Evolutionary conservation across 1,140 invertebrate species (phyloP).

Genomic region (Neodiprion virginianus): DNA sequence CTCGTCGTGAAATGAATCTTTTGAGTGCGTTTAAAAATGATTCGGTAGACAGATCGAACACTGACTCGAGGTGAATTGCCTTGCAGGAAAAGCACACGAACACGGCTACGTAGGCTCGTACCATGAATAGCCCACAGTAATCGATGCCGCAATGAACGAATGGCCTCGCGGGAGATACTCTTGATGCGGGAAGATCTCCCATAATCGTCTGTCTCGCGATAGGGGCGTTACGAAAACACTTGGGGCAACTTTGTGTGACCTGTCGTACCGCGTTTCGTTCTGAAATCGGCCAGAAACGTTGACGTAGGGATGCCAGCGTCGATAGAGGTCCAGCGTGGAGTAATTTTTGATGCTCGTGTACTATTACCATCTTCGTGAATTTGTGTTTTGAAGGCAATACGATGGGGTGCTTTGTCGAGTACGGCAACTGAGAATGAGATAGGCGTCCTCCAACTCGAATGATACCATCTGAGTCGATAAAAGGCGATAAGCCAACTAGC

Average conservation of each 20-base stretch:
- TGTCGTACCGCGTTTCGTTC: constrained; percentile 26
- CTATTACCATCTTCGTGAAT: constrained; percentile 36
- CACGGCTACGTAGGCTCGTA: constrained; percentile 4
- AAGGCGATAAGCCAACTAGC: constrained; percentile 25
- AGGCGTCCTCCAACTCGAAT: constrained; percentile 46
- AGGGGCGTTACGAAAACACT: constrained; percentile 24
- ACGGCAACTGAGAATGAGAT: constrained; percentile 28
- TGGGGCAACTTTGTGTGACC: constrained; percentile 27
- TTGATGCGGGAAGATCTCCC: constrained; percentile 31
- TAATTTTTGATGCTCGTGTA: constrained; percentile 31
- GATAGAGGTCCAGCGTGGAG: constrained; percentile 33
- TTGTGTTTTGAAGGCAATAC: constrained; percentile 32
- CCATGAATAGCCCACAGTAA: constrained; percentile 26
- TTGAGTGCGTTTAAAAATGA: constrained; percentile 36
- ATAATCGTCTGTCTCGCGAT: constrained; percentile 24
- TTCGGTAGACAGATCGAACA: constrained; percentile 35
- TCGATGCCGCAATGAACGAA: constrained; percentile 28
- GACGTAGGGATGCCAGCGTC: constrained; percentile 21
- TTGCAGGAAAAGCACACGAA: constrained; percentile 38
- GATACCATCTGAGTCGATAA: constrained; percentile 31
- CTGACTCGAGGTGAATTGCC: constrained; percentile 47
- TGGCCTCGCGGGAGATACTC: constrained; percentile 18
- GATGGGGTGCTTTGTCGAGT: constrained; percentile 36
- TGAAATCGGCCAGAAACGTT: constrained; percentile 29
- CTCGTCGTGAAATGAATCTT: constrained; percentile 39